A percentile compares a stretch with the other conserved stretches of the same genome.
Evolutionary conservation across 2,888 invertebrate species (phyloP).

Genomic region (Ctenicera cuprea): DNA sequence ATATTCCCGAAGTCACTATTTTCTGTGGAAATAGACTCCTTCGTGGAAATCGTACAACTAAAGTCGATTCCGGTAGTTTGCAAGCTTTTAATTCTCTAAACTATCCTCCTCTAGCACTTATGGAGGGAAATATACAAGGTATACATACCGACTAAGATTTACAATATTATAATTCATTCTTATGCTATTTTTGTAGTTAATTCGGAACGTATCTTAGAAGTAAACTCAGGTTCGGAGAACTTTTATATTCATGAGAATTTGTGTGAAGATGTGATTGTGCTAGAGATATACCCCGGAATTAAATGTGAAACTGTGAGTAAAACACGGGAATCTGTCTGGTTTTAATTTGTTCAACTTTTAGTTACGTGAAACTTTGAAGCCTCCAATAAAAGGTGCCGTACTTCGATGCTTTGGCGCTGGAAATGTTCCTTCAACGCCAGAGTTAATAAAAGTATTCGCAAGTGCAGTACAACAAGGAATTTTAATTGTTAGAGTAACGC

Average conservation of each 20-base stretch:
- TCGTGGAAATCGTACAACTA: constrained; percentile 92
- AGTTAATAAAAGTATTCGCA: constrained; percentile 83
- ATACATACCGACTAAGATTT: constrained; percentile 20
- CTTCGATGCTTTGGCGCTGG: constrained; percentile 96
- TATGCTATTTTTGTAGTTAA: not conserved
- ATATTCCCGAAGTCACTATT: constrained; percentile 95
- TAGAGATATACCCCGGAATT: constrained; percentile 16
- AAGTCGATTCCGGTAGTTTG: constrained; percentile 82
- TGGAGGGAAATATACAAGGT: constrained; percentile 80
- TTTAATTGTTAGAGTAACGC: constrained; percentile 93
- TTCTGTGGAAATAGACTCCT: constrained; percentile 92
- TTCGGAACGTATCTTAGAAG: not conserved
- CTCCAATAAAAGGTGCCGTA: constrained; percentile 88
- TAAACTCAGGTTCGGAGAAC: not conserved
- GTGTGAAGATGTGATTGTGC: not conserved
- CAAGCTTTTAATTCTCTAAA: constrained; percentile 93
- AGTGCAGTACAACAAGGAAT: constrained; percentile 85
- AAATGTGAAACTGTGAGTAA: constrained; percentile 4
- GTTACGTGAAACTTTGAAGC: constrained; percentile 81
- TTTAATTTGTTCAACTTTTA: constrained; percentile 45
- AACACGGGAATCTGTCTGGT: not conserved
- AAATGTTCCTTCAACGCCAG: constrained; percentile 90
- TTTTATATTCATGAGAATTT: constrained; percentile 2
- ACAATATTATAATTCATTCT: not conserved
- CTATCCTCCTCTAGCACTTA: constrained; percentile 88